phyloP scores from a whole-genome alignment of 2,888 invertebrate genomes.

The Platycnemis pennipes region DNA sequence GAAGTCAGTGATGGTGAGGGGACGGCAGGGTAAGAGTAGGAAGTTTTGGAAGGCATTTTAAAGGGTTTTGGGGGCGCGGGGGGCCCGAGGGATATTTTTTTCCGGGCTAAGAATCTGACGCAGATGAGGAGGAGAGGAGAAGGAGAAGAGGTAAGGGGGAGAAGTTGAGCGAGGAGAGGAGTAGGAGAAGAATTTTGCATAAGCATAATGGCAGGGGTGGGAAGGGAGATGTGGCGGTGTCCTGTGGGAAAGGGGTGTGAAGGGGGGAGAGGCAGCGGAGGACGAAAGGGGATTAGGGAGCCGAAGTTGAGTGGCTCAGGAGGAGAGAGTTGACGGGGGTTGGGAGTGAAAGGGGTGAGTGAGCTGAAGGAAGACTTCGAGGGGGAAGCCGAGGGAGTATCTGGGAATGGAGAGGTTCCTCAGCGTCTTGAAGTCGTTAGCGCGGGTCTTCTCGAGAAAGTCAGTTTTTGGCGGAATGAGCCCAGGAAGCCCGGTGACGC shows the following conservation, averaged over 20 bases:
- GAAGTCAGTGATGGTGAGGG: neutral
- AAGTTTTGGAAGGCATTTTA: neutral
- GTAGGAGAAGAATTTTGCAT: neutral
- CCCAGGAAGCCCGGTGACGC: neutral
- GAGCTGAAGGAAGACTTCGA: neutral
- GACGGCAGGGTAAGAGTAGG: neutral
- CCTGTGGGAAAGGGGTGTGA: neutral
- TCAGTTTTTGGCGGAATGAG: neutral
- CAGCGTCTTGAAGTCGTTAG: neutral
- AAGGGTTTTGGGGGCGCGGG: too few species aligned
- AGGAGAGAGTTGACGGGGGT: neutral
- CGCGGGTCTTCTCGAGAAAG: neutral
- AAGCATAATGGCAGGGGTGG: constrained; percentile 18
- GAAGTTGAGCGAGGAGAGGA: neutral
- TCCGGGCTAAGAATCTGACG: neutral
- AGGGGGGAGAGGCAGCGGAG: neutral
- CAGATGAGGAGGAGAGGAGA: neutral
- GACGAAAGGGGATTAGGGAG: constrained; percentile 9
- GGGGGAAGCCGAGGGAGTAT: neutral
- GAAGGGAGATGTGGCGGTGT: neutral
- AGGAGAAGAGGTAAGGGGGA: neutral
- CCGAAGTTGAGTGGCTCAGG: constrained; percentile 6
- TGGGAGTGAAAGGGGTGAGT: neutral
- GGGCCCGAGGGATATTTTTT: too few species aligned
- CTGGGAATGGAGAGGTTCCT: neutral